Evolutionary conservation across 2,888 invertebrate genomes (phyloP).

Genomic region (Ctenicera cuprea): DNA sequence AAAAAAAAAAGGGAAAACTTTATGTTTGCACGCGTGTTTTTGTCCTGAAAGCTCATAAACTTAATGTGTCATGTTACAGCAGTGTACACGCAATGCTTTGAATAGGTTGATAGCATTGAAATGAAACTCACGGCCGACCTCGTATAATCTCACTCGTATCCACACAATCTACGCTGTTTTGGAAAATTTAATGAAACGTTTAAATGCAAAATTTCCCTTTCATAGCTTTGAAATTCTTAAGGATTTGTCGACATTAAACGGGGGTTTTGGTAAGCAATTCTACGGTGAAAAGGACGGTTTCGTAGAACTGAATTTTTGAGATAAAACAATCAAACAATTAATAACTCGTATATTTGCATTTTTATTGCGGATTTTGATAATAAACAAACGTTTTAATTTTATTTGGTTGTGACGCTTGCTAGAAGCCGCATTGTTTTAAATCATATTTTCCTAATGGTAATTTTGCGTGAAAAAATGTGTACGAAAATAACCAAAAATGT

Average conservation of each 20-base stretch:
- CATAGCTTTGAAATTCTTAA: background rate
- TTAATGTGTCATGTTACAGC: conserved; percentile 35
- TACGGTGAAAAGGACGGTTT: no score
- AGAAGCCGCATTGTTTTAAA: background rate
- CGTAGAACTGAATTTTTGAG: background rate
- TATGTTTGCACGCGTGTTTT: conserved; percentile 28
- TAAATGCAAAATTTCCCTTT: conserved; percentile 8
- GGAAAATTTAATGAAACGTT: conserved; percentile 5
- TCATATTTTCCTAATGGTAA: conserved; percentile 11
- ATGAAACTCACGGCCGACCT: conserved; percentile 15
- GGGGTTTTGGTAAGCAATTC: no score
- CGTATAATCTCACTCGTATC: conserved; percentile 18
- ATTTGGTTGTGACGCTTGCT: background rate
- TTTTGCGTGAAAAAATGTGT: background rate
- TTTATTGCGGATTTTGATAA: background rate
- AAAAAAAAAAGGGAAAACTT: background rate
- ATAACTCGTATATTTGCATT: background rate
- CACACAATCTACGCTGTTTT: conserved; percentile 5
- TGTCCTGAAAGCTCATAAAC: conserved; percentile 33
- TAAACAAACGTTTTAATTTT: background rate
- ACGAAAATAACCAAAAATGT: background rate
- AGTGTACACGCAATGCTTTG: conserved; percentile 37
- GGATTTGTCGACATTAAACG: background rate
- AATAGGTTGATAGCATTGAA: conserved; percentile 37
- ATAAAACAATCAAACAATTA: background rate